Evolutionary conservation across 2,888 invertebrate genomes (phyloP).

Genomic region (Aspidiotus rigidus): DNA sequence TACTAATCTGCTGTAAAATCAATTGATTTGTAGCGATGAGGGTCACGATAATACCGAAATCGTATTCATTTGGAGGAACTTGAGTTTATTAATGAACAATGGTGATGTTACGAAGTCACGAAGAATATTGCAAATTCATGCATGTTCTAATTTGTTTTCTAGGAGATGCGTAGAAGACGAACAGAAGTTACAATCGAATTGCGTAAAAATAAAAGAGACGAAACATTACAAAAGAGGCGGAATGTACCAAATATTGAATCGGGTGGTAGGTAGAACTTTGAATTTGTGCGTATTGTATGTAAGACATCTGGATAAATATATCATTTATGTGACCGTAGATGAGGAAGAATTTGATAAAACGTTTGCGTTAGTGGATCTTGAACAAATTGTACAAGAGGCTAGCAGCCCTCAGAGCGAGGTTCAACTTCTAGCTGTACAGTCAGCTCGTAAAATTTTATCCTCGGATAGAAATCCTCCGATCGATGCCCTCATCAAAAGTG

Average conservation of each 20-base stretch:
- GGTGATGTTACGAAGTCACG: no score
- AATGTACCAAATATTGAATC: slow-evolving; percentile 87
- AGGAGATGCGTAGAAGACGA: slow-evolving; percentile 94
- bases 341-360: slow-evolving; percentile 39
- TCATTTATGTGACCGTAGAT: slow-evolving; percentile 35
- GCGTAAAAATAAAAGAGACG: slow-evolving; percentile 95
- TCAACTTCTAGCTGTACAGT: slow-evolving; percentile 86
- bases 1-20: no score
- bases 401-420: slow-evolving; percentile 66
- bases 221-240: slow-evolving; percentile 87
- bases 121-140: no score
- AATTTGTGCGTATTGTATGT: slow-evolving; percentile 3
- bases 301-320: slow-evolving; percentile 21
- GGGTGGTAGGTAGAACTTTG: slow-evolving; percentile 48
- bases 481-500: slow-evolving; percentile 85
- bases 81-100: no score
- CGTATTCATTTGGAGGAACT: no score
- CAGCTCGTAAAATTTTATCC: slow-evolving; percentile 88
- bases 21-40: no score
- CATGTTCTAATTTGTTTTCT: slow-evolving; percentile 38
- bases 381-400: slow-evolving; percentile 72
- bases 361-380: slow-evolving; percentile 61
- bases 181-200: slow-evolving; percentile 95
- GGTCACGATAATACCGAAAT: no score
- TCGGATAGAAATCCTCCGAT: slow-evolving; percentile 98